phyloP scores from a whole-genome alignment of 2,113 vertebrate species.

The Chrysemys picta region DNA sequence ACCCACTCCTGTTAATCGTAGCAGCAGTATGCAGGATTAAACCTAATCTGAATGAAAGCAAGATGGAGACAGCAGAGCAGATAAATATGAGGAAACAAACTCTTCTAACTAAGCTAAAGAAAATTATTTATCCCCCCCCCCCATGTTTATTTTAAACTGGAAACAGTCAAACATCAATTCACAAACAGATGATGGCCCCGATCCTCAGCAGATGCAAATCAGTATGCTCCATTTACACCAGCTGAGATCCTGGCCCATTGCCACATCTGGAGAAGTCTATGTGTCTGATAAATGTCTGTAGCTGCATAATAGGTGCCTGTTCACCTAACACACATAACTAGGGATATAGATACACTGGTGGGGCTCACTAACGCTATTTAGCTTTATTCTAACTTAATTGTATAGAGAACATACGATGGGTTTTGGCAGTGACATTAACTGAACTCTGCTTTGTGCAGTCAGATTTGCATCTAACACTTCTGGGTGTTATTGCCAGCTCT shows the following conservation, averaged over 20 bases:
- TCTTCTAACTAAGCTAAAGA: not conserved
- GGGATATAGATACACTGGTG: too few species aligned
- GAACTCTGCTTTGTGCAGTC: slow-evolving; percentile 66
- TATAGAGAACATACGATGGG: not conserved
- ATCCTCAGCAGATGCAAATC: slow-evolving; percentile 14
- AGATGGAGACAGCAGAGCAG: slow-evolving; percentile 26
- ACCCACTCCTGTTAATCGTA: not conserved
- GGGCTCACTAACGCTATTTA: not conserved
- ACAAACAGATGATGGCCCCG: slow-evolving; percentile 14
- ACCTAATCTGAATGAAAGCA: not conserved
- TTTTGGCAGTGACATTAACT: slow-evolving; percentile 56
- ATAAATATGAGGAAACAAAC: slow-evolving; percentile 47
- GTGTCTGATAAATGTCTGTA: not conserved
- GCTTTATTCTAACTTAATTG: slow-evolving; percentile 60
- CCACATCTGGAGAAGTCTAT: not conserved
- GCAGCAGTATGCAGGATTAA: not conserved
- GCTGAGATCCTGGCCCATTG: not conserved
- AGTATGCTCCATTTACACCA: not conserved
- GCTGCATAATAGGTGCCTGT: not conserved
- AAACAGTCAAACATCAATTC: slow-evolving; percentile 33
- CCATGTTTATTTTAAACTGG: not conserved
- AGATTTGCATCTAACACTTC: slow-evolving; percentile 69
- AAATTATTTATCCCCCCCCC: not conserved
- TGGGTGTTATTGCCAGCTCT: slow-evolving; percentile 30
- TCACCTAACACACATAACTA: too few species aligned